phyloP scores from a whole-genome alignment of 2,113 vertebrate genomes.

The Platysteira castanea region DNA sequence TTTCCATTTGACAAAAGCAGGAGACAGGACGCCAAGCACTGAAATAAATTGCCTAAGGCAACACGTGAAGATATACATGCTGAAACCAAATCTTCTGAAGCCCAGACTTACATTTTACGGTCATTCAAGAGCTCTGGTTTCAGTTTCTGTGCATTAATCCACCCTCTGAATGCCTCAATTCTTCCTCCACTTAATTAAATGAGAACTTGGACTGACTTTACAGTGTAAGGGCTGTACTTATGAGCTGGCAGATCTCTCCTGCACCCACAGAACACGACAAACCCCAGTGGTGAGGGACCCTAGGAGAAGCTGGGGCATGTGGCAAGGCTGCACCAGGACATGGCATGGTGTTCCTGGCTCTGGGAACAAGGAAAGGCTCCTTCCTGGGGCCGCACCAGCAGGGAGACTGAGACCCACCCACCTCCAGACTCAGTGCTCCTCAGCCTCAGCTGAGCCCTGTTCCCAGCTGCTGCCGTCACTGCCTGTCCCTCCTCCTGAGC shows the following conservation, averaged over 20 bases:
- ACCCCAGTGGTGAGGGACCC: not conserved
- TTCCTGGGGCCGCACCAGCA: too few relatives aligned
- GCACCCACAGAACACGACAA: rapidly evolving
- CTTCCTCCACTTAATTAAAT: not conserved
- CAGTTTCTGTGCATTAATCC: not conserved
- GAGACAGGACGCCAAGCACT: not conserved
- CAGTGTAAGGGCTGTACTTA: not conserved
- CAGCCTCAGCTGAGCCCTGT: rapidly evolving
- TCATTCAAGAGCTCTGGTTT: not conserved
- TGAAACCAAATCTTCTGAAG: conserved; percentile 4
- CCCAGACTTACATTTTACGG: not conserved
- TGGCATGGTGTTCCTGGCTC: rapidly evolving
- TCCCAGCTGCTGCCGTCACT: not conserved
- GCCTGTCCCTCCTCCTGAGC: not conserved
- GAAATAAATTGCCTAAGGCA: conserved; percentile 8
- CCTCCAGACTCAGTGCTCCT: rapidly evolving
- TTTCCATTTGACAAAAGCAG: conserved; percentile 12
- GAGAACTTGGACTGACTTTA: not conserved
- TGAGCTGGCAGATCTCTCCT: not conserved
- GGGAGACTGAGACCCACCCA: not conserved
- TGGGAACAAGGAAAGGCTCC: not conserved
- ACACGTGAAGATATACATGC: not conserved
- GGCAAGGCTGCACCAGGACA: rapidly evolving
- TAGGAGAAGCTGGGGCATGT: not conserved
- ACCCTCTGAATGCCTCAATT: not conserved